Evolutionary conservation across 2,888 invertebrate genomes (phyloP).

Genomic region (Rotaria socialis): DNA sequence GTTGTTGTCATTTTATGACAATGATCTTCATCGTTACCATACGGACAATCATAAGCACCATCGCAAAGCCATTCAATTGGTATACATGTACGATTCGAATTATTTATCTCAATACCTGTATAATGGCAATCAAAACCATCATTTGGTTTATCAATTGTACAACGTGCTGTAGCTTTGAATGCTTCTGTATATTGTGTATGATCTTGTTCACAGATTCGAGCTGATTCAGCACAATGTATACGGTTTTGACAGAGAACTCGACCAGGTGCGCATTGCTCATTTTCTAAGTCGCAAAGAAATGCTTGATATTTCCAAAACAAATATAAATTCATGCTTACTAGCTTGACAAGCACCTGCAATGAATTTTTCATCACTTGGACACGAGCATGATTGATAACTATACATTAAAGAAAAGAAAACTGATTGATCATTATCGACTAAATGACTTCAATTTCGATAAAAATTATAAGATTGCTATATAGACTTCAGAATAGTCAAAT

Average conservation of each 20-base stretch:
- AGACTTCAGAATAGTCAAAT: too few relatives aligned
- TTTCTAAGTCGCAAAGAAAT: background rate
- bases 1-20: slow-evolving; percentile 35
- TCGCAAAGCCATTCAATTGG: slow-evolving; percentile 77
- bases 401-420: background rate
- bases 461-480: too few relatives aligned
- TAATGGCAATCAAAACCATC: slow-evolving; percentile 35
- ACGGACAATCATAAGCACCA: slow-evolving; percentile 83
- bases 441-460: too few relatives aligned
- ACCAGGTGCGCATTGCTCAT: background rate
- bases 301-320: background rate
- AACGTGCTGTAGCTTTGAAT: background rate
- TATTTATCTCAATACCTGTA: background rate
- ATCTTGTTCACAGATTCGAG: background rate
- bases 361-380: background rate
- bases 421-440: too few relatives aligned
- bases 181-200: slow-evolving; percentile 18
- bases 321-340: background rate
- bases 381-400: background rate
- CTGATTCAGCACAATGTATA: background rate
- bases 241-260: slow-evolving; percentile 11
- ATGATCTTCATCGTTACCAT: slow-evolving; percentile 76
- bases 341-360: background rate
- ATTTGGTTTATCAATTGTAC: background rate
- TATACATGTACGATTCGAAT: background rate